Evolutionary conservation across 1,140 invertebrate genomes (phyloP).

Genomic region (Hyposmocoma kahamanoa): DNA sequence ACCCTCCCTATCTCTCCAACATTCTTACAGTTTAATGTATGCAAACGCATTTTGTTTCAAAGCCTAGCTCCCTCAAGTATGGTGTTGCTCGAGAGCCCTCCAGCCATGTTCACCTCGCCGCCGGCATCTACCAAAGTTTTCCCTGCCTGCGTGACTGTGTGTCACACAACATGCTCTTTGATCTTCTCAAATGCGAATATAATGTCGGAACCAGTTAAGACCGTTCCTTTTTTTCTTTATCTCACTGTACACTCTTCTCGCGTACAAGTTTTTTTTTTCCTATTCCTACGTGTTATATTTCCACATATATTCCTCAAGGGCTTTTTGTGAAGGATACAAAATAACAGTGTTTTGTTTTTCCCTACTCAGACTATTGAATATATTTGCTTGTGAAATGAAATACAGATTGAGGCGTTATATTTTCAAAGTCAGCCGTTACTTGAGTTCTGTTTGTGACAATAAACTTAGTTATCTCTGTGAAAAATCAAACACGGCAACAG

Average conservation of each 20-base stretch:
- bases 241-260: slow-evolving; percentile 29
- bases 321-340: slow-evolving; percentile 42
- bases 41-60: slow-evolving; percentile 74
- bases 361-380: slow-evolving; percentile 47
- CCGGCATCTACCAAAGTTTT: slow-evolving; percentile 43
- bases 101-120: slow-evolving; percentile 39
- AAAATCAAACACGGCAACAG: slow-evolving; percentile 25
- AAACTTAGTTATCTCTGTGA: slow-evolving; percentile 29
- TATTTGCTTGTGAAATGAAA: slow-evolving; percentile 43
- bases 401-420: slow-evolving; percentile 40
- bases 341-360: slow-evolving; percentile 50
- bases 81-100: slow-evolving; percentile 56
- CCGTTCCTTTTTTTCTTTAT: slow-evolving; percentile 49
- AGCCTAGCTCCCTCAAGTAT: slow-evolving; percentile 62
- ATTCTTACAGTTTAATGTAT: slow-evolving; percentile 73
- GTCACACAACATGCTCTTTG: slow-evolving; percentile 68
- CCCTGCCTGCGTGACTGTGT: slow-evolving; percentile 49
- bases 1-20: slow-evolving; percentile 63
- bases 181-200: slow-evolving; percentile 68
- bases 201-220: slow-evolving; percentile 65
- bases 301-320: slow-evolving; percentile 38
- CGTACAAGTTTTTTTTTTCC: slow-evolving; percentile 45
- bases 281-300: slow-evolving; percentile 36
- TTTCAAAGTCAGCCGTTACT: slow-evolving; percentile 36
- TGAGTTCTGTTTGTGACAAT: slow-evolving; percentile 9